Evolutionary conservation across 2,113 vertebrate species (phyloP).

Genomic region (Fulmarus glacialis): DNA sequence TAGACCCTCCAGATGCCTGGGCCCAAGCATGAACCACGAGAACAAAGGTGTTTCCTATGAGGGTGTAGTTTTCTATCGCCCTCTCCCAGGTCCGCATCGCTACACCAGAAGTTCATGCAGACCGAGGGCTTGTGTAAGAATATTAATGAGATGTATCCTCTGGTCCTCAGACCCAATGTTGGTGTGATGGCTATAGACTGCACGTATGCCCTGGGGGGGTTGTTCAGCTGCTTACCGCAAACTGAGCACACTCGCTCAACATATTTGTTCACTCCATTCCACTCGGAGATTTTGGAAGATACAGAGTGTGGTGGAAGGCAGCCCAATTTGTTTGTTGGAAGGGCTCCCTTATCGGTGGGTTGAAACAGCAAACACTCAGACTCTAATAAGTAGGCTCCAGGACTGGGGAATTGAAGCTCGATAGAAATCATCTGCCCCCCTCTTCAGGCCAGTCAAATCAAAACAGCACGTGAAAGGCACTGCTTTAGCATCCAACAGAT

Average conservation of each 20-base stretch:
- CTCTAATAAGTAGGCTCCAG: neutral
- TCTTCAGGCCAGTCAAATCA: conserved; percentile 26
- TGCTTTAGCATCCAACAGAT: conserved; percentile 32
- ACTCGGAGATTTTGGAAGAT: conserved; percentile 26
- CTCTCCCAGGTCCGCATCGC: neutral
- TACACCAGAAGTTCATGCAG: neutral
- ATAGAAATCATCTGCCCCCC: neutral
- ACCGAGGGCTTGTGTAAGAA: neutral
- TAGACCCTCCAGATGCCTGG: neutral
- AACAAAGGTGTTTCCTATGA: neutral
- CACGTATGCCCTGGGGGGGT: neutral
- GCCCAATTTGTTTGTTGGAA: conserved; percentile 37
- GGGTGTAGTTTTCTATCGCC: neutral
- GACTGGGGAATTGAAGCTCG: neutral
- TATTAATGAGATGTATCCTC: neutral
- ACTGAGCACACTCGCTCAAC: neutral
- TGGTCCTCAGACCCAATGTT: neutral
- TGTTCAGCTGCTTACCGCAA: neutral
- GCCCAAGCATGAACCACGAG: neutral
- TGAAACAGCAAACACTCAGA: neutral
- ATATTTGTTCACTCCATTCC: conserved; percentile 21
- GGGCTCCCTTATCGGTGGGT: neutral
- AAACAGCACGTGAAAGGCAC: neutral
- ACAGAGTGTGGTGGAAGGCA: neutral
- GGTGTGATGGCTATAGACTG: neutral